Evolutionary conservation across 2,888 invertebrate species (phyloP).

Genomic region (Chloroclystis v-ata): DNA sequence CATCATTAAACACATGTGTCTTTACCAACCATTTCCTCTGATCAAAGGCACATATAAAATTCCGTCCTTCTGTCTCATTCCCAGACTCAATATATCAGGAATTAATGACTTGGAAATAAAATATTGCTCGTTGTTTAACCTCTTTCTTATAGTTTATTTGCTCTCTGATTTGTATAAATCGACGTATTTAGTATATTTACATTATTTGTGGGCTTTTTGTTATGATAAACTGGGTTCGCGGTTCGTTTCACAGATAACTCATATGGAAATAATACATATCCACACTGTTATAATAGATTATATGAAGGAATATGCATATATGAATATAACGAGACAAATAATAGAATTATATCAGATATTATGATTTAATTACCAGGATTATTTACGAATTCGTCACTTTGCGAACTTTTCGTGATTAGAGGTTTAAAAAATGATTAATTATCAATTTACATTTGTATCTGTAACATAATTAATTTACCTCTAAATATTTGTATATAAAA

Average conservation of each 20-base stretch:
- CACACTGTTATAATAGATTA: too few species aligned
- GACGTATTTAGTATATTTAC: slow-evolving; percentile 31
- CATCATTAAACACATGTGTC: not conserved
- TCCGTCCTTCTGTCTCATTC: slow-evolving; percentile 32
- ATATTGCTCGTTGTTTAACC: slow-evolving; percentile 53
- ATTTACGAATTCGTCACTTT: too few species aligned
- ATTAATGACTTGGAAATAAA: slow-evolving; percentile 67
- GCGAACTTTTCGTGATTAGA: too few species aligned
- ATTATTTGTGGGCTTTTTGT: slow-evolving; percentile 24
- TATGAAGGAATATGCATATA: too few species aligned
- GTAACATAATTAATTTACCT: too few species aligned
- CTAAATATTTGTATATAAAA: too few species aligned
- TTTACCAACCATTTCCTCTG: not conserved
- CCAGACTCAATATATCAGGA: slow-evolving; percentile 54
- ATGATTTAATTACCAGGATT: too few species aligned
- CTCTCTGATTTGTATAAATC: slow-evolving; percentile 50
- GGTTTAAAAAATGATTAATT: too few species aligned
- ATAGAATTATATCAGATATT: too few species aligned
- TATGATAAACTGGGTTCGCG: slow-evolving; percentile 13
- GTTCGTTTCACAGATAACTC: slow-evolving; percentile 8
- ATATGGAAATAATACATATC: too few species aligned
- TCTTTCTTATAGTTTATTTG: slow-evolving; percentile 54
- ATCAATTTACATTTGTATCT: too few species aligned
- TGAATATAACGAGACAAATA: too few species aligned
- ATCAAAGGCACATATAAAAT: slow-evolving; percentile 11